phyloP scores from a whole-genome alignment of 2,888 invertebrate species.

The Thecophora atra region DNA sequence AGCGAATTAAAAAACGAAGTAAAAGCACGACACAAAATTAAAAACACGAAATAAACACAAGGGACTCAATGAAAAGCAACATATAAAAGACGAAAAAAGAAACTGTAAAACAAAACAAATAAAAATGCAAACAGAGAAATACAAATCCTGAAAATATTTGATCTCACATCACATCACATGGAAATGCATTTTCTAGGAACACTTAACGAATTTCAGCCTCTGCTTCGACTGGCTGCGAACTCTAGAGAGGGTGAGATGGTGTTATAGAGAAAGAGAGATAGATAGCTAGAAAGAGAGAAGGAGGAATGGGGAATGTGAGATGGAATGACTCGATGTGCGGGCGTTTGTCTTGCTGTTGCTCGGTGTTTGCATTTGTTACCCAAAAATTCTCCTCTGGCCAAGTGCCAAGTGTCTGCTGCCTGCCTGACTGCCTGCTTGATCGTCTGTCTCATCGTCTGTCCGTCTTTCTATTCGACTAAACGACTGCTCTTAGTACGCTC shows the following conservation, averaged over 20 bases:
- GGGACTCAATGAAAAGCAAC: background rate
- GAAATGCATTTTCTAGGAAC: conserved; percentile 35
- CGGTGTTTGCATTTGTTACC: conserved; percentile 46
- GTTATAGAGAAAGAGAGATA: background rate
- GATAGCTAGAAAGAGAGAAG: too few species aligned
- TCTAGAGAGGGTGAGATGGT: background rate
- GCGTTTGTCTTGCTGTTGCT: conserved; percentile 11
- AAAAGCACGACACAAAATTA: conserved; percentile 1
- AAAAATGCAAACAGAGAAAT: background rate
- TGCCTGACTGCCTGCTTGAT: background rate
- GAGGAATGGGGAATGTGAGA: background rate
- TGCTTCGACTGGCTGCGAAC: conserved; percentile 14
- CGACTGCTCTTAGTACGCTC: background rate
- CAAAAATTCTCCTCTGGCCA: conserved; percentile 49
- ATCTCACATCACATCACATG: conserved; percentile 35
- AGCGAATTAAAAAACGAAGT: background rate
- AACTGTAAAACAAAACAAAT: background rate
- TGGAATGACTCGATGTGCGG: background rate
- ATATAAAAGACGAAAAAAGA: background rate
- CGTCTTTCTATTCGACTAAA: background rate
- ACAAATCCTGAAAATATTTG: conserved; percentile 30
- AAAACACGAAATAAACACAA: background rate
- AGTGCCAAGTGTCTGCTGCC: conserved; percentile 45
- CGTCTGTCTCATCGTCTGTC: background rate
- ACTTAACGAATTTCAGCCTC: conserved; percentile 31